These are phyloP conservation scores for Apocrypta bakeri DNA, from an alignment of 1,140 invertebrate species.

Conservation along the genomic window DNA sequence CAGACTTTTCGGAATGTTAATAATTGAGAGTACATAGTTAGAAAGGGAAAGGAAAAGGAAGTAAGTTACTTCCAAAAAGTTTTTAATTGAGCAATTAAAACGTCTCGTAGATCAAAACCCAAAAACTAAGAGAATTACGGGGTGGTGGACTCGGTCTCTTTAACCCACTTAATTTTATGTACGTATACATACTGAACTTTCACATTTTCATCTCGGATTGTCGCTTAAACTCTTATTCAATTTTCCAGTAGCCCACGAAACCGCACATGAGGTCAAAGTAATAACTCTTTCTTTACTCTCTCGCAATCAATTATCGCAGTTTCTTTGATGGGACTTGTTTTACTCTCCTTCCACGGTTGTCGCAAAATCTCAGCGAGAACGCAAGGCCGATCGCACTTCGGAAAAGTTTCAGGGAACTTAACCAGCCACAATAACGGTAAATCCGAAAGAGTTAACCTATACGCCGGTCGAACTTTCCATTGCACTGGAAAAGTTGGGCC, in stretches of 20 bases:
- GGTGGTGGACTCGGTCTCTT: background rate
- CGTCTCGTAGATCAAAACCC: slow-evolving; percentile 2
- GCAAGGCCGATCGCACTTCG: slow-evolving; percentile 1
- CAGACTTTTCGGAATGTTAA: too few species aligned
- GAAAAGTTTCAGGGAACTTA: background rate
- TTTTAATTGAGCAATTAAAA: slow-evolving; percentile 35
- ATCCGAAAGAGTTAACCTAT: slow-evolving; percentile 27
- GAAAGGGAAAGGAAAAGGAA: background rate
- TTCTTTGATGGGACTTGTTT: background rate
- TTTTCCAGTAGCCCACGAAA: background rate
- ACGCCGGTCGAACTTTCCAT: background rate
- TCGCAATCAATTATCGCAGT: background rate
- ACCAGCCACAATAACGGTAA: slow-evolving; percentile 20
- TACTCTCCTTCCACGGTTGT: background rate
- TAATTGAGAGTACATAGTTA: too few species aligned
- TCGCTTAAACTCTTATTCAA: background rate
- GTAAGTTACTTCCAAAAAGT: slow-evolving; percentile 11
- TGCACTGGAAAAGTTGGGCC: slow-evolving; percentile 17
- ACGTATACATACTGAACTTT: background rate
- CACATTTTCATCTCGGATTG: background rate
- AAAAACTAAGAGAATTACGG: background rate
- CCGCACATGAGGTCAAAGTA: too few species aligned
- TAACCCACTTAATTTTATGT: background rate
- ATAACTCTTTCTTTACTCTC: too few species aligned
- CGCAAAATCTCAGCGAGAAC: background rate